These are phyloP conservation scores for Phycodurus eques DNA, from an alignment of 2,113 vertebrate genomes.

Conservation along the genomic window DNA sequence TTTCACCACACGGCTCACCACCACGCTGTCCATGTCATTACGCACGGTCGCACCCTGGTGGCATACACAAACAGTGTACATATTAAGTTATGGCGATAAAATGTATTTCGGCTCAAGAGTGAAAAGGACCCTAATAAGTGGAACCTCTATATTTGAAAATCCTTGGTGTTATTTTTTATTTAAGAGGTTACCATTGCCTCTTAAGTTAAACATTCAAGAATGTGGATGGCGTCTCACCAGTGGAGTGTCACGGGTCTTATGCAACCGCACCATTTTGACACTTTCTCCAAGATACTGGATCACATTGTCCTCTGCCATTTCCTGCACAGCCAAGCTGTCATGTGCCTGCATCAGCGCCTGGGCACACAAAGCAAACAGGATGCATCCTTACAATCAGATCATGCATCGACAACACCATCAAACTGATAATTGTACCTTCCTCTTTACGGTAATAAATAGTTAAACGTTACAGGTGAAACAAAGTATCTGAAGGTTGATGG, in stretches of 20 bases:
- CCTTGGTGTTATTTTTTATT: no score
- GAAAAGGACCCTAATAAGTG: no score
- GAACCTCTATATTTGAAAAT: no score
- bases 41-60: constrained; percentile 90
- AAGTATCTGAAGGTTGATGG: no score
- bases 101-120: no score
- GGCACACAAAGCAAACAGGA: constrained; percentile 15
- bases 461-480: no score
- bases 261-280: constrained; percentile 90
- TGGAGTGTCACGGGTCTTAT: constrained; percentile 89
- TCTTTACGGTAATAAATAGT: not conserved
- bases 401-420: not conserved
- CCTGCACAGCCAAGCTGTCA: constrained; percentile 88
- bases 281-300: constrained; percentile 85
- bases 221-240: constrained; percentile 78
- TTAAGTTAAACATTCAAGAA: not conserved
- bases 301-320: constrained; percentile 81
- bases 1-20: constrained; percentile 94
- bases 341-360: constrained; percentile 92
- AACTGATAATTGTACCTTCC: not conserved
- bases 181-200: not conserved
- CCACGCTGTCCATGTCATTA: constrained; percentile 92
- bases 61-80: not conserved
- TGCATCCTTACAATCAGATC: not conserved
- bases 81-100: not conserved